Percentiles rank a stretch among this genome's conserved stretches.
phyloP scores from a whole-genome alignment of 2,113 vertebrate species.

The Chaetorhynchus papuensis region DNA sequence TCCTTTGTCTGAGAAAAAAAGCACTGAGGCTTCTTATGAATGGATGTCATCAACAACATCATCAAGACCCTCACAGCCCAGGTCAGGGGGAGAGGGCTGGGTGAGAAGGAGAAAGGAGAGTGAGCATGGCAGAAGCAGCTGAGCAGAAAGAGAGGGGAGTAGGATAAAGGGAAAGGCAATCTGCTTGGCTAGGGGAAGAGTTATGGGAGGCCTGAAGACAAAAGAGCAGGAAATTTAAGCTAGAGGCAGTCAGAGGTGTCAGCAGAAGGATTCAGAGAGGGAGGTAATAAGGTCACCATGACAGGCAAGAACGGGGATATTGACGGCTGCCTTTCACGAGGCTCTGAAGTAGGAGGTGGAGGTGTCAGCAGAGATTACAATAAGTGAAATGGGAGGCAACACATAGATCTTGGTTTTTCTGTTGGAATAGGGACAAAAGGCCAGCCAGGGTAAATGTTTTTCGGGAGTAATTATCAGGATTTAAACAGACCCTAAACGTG shows the following conservation, averaged over 20 bases:
- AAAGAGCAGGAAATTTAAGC: neutral
- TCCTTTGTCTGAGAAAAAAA: neutral
- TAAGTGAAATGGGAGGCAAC: neutral
- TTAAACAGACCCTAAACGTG: neutral
- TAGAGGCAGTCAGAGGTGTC: neutral
- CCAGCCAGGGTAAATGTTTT: neutral
- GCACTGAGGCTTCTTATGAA: neutral
- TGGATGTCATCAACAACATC: neutral
- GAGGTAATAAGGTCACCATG: slow-evolving; percentile 22
- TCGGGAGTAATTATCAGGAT: neutral
- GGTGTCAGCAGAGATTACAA: slow-evolving; percentile 5
- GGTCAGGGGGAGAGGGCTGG: neutral
- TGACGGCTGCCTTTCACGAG: neutral
- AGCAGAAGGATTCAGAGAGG: neutral
- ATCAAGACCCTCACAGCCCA: neutral
- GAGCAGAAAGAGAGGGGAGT: neutral
- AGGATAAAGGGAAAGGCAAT: neutral
- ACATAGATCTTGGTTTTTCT: neutral
- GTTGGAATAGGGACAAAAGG: neutral
- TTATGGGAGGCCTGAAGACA: slow-evolving; percentile 18
- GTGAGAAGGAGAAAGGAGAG: neutral
- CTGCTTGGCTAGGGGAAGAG: neutral
- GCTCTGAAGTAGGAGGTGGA: neutral
- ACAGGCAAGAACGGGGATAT: neutral
- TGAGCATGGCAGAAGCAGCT: rapidly evolving